Conservation (phyloP, 2,888 invertebrate genomes). For the Chymomyza caudatula region DNA sequence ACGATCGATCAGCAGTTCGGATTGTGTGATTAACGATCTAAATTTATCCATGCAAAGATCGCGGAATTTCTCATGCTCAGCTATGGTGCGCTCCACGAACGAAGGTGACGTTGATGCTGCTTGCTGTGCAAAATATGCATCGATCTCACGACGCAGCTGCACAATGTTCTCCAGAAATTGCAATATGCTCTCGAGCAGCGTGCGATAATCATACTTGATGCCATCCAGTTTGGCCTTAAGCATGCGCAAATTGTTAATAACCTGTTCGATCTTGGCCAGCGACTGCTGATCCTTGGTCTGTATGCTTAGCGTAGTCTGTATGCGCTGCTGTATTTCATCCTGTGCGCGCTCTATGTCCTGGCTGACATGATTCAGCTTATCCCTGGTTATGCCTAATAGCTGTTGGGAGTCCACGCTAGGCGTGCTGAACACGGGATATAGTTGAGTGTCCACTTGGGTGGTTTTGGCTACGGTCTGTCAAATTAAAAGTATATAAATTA, state of each 20-base stretch:
- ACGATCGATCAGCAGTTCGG: conserved; percentile 83
- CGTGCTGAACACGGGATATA: conserved; percentile 86
- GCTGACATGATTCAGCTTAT: conserved; percentile 80
- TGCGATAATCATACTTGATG: conserved; percentile 85
- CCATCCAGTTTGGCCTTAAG: conserved; percentile 83
- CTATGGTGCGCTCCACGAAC: conserved; percentile 80
- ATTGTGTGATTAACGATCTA: conserved; percentile 83
- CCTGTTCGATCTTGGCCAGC: conserved; percentile 80
- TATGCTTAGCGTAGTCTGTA: conserved; percentile 83
- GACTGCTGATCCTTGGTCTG: conserved; percentile 81
- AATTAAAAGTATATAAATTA: too few relatives aligned
- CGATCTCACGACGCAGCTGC: conserved; percentile 82
- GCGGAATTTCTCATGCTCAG: conserved; percentile 83
- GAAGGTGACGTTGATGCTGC: conserved; percentile 20
- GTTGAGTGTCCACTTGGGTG: conserved; percentile 84
- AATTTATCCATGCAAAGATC: conserved; percentile 83
- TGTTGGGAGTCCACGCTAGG: conserved; percentile 81
- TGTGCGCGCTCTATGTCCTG: conserved; percentile 83
- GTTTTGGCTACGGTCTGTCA: conserved; percentile 83
- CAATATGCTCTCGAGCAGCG: conserved; percentile 84
- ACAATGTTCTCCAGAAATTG: conserved; percentile 84
- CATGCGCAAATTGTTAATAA: conserved; percentile 83
- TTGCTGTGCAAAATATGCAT: conserved; percentile 79
- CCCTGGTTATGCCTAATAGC: conserved; percentile 80
- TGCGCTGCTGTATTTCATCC: conserved; percentile 83